Conservation (phyloP, 2,113 vertebrate species). For the Chionodraco myersi region DNA sequence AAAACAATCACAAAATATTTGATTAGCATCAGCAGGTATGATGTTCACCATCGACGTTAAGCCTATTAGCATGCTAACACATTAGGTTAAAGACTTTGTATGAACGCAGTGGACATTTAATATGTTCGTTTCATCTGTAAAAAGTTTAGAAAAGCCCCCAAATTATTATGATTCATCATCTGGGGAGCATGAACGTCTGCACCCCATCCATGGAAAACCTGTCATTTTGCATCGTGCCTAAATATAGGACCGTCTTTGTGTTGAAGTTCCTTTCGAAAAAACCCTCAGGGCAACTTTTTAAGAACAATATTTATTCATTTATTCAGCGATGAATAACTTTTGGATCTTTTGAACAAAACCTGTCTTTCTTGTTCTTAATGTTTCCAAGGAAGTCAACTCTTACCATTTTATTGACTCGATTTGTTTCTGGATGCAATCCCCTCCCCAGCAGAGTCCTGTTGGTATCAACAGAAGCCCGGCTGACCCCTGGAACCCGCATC, state of each 20-base stretch:
- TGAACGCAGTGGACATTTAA: no score
- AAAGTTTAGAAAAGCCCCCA: not conserved
- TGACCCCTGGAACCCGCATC: slow-evolving; percentile 1
- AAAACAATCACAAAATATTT: no score
- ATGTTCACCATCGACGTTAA: no score
- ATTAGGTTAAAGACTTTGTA: no score
- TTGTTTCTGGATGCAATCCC: not conserved
- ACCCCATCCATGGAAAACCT: not conserved
- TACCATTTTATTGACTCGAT: no score
- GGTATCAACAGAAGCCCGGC: not conserved
- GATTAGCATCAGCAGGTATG: no score
- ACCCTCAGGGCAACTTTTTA: not conserved
- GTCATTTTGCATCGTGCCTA: not conserved
- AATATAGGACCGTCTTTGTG: no score
- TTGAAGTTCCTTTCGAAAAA: not conserved
- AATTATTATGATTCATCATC: not conserved
- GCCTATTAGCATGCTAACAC: not conserved
- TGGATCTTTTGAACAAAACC: not conserved
- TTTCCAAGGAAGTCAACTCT: no score
- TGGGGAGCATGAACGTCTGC: not conserved
- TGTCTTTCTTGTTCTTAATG: not conserved
- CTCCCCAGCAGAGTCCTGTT: not conserved
- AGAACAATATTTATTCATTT: not conserved
- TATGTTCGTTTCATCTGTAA: no score
- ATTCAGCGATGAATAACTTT: not conserved